Conservation (phyloP, 2,888 invertebrate genomes). For the Catocala nupta region DNA sequence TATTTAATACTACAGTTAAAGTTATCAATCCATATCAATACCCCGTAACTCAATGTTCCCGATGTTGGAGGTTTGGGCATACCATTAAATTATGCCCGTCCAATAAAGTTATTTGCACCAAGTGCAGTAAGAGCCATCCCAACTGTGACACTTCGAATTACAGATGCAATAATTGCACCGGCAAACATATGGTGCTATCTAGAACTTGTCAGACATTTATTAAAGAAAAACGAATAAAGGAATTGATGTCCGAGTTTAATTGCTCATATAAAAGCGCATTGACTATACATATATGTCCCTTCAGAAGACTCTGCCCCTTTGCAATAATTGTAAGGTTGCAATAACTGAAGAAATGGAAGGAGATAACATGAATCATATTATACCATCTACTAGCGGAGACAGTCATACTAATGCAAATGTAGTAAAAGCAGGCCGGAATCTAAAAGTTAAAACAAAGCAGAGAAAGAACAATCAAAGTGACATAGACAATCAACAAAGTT, state of each 20-base stretch:
- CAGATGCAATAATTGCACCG: constrained; percentile 12
- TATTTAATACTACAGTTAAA: neutral
- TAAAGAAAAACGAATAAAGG: neutral
- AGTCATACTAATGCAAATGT: too few species aligned
- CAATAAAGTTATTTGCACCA: constrained; percentile 14
- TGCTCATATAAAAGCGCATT: neutral
- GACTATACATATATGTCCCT: neutral
- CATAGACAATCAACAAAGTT: too few species aligned
- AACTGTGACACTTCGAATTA: constrained; percentile 11
- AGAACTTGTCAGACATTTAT: neutral
- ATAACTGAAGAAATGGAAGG: too few species aligned
- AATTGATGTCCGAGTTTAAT: neutral
- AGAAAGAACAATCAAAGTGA: too few species aligned
- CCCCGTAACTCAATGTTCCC: constrained; percentile 42
- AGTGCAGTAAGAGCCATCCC: constrained; percentile 8
- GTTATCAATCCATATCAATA: constrained; percentile 31
- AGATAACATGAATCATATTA: too few species aligned
- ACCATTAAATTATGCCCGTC: constrained; percentile 5
- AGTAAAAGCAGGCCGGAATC: too few species aligned
- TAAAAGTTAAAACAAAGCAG: too few species aligned
- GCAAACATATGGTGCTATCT: constrained; percentile 6
- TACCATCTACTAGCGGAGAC: too few species aligned
- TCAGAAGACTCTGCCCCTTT: neutral
- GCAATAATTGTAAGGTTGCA: too few species aligned
- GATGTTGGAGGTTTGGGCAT: constrained; percentile 36